Evolutionary conservation across 2,888 invertebrate genomes (phyloP).

Genomic region (Tridacna gigas): DNA sequence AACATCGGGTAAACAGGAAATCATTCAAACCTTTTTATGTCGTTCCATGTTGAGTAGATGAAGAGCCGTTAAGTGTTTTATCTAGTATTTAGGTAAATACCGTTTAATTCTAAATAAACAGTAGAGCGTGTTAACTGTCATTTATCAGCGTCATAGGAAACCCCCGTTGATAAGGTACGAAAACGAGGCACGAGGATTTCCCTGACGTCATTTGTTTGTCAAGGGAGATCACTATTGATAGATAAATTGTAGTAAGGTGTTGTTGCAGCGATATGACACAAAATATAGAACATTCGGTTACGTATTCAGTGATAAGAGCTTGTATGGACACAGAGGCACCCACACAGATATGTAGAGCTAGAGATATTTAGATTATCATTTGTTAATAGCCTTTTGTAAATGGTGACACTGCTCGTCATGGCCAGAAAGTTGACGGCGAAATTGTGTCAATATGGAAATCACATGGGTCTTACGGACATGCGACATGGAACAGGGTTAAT

Average conservation of each 20-base stretch:
- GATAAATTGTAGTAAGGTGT: not conserved
- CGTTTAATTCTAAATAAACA: constrained; percentile 22
- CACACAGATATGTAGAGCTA: not conserved
- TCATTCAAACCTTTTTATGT: constrained; percentile 17
- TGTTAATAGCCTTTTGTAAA: not conserved
- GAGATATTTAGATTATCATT: not conserved
- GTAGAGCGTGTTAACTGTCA: constrained; percentile 23
- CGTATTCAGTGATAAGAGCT: not conserved
- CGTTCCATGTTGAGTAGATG: constrained; percentile 18
- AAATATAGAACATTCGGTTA: not conserved
- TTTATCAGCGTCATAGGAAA: constrained; percentile 49
- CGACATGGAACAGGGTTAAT: not conserved
- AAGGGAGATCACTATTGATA: constrained; percentile 1
- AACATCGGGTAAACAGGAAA: not conserved
- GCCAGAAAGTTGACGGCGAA: constrained; percentile 13
- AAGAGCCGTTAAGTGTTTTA: not conserved
- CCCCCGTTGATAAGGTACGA: constrained; percentile 58
- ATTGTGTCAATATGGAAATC: not conserved
- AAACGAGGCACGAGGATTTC: constrained; percentile 58
- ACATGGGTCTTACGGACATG: not conserved
- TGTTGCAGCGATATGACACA: constrained; percentile 8
- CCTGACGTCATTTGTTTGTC: constrained; percentile 5
- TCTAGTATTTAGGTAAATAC: constrained; percentile 9
- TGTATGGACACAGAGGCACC: no score
- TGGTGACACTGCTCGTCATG: constrained; percentile 4